Percentiles rank a stretch among this genome's conserved stretches.
These are phyloP conservation scores for Ciconia boyciana DNA, from an alignment of 2,113 vertebrate genomes.

Conservation along the genomic window DNA sequence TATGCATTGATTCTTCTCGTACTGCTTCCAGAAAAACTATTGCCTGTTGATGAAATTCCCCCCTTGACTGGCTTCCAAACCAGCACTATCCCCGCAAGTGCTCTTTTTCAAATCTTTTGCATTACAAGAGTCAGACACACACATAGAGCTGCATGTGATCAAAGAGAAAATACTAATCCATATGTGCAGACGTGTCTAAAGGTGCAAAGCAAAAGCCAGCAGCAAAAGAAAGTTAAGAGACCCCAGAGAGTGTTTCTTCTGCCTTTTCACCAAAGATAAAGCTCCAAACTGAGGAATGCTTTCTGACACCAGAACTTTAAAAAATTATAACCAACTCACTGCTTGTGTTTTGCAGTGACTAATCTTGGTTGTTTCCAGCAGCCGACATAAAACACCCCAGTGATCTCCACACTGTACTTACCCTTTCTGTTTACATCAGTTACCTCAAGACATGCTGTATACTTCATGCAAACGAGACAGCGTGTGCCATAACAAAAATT, in stretches of 20 bases:
- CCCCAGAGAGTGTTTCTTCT: background rate
- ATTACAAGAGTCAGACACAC: background rate
- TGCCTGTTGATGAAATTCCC: constrained; percentile 43
- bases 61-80: background rate
- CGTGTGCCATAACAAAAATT: background rate
- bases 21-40: constrained; percentile 25
- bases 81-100: background rate
- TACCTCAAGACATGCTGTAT: background rate
- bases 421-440: background rate
- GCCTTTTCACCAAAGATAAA: background rate
- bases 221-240: background rate
- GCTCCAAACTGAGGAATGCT: background rate
- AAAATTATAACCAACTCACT: background rate
- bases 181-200: background rate
- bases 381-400: background rate
- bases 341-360: background rate
- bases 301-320: background rate
- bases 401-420: background rate
- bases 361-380: background rate
- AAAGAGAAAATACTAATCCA: background rate
- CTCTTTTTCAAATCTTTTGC: background rate
- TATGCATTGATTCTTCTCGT: constrained; percentile 25
- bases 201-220: background rate
- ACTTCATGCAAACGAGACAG: background rate
- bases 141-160: background rate